These are phyloP conservation scores for Solen grandis DNA, from an alignment of 1,140 invertebrate species.

Conservation along the genomic window DNA sequence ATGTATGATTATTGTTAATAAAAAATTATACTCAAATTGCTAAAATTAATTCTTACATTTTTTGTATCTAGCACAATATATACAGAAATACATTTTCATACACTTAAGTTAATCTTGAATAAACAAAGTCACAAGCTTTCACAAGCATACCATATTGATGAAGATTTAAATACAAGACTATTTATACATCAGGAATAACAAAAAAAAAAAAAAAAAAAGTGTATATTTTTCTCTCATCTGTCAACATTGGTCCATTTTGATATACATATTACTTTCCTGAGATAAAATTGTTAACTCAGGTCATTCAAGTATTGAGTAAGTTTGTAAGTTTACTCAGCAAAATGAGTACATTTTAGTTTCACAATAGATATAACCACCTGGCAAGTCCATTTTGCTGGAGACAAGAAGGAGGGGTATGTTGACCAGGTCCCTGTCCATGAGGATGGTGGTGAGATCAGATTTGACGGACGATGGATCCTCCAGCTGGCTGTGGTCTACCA, in stretches of 20 bases:
- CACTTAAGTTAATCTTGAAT: too few relatives aligned
- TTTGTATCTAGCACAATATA: too few relatives aligned
- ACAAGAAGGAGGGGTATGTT: conserved; percentile 28
- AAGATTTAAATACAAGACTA: too few relatives aligned
- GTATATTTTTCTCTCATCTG: neutral
- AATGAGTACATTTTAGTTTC: neutral
- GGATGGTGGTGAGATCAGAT: conserved; percentile 3
- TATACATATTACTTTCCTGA: neutral
- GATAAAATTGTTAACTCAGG: neutral
- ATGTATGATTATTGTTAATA: too few relatives aligned
- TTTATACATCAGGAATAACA: neutral
- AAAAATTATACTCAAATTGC: too few relatives aligned
- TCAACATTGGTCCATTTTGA: neutral
- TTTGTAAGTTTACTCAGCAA: neutral
- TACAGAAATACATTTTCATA: too few relatives aligned
- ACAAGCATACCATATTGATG: too few relatives aligned
- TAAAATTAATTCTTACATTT: too few relatives aligned
- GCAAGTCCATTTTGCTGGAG: conserved; percentile 11
- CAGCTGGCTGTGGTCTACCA: neutral
- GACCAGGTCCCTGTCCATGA: conserved; percentile 30
- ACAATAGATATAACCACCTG: neutral
- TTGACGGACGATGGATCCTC: neutral
- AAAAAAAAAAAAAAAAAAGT: neutral
- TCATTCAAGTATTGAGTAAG: neutral
- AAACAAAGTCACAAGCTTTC: too few relatives aligned